Percentiles rank a stretch among this genome's conserved stretches.
These are phyloP conservation scores for Schizopygopsis malacanthus DNA, from an alignment of 2,797 vertebrate genomes.

Conservation along the genomic window DNA sequence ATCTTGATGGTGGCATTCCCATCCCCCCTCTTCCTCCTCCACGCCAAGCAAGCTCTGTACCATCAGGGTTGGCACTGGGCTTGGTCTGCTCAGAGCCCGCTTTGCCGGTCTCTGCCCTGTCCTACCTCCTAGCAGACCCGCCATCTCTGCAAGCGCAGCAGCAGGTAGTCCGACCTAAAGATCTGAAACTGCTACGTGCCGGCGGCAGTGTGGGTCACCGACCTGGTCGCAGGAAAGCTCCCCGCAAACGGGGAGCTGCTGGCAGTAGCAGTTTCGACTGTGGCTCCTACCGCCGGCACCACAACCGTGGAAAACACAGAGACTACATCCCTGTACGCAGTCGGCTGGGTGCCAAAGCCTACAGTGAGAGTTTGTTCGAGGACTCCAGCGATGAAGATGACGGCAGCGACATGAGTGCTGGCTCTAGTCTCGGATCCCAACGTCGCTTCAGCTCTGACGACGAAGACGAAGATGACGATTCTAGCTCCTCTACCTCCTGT, in stretches of 20 bases:
- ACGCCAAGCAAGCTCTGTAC: constrained; percentile 79
- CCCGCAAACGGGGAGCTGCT: constrained; percentile 79
- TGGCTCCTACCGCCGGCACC: constrained; percentile 80
- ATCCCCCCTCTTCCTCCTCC: constrained; percentile 80
- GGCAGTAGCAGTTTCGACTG: constrained; percentile 83
- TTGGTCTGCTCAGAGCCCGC: constrained; percentile 81
- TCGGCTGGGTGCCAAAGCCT: constrained; percentile 83
- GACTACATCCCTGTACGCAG: constrained; percentile 85
- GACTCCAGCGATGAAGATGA: constrained; percentile 87
- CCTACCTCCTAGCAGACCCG: constrained; percentile 80
- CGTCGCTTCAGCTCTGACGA: constrained; percentile 85
- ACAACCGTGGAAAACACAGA: constrained; percentile 80
- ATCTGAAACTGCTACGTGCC: constrained; percentile 85
- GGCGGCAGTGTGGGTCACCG: constrained; percentile 76
- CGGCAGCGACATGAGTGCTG: constrained; percentile 87
- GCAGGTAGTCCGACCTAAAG: constrained; percentile 90
- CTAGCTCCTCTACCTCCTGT: constrained; percentile 89
- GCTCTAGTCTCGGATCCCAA: constrained; percentile 88
- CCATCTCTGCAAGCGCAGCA: constrained; percentile 79
- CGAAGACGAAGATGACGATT: constrained; percentile 79
- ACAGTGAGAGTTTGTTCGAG: constrained; percentile 87
- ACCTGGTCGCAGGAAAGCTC: constrained; percentile 82
- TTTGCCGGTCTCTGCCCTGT: constrained; percentile 78
- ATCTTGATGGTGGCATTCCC: constrained; percentile 69
- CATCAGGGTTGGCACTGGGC: constrained; percentile 80